phyloP scores from a whole-genome alignment of 2,888 invertebrate genomes.

The Tiphia femorata region DNA sequence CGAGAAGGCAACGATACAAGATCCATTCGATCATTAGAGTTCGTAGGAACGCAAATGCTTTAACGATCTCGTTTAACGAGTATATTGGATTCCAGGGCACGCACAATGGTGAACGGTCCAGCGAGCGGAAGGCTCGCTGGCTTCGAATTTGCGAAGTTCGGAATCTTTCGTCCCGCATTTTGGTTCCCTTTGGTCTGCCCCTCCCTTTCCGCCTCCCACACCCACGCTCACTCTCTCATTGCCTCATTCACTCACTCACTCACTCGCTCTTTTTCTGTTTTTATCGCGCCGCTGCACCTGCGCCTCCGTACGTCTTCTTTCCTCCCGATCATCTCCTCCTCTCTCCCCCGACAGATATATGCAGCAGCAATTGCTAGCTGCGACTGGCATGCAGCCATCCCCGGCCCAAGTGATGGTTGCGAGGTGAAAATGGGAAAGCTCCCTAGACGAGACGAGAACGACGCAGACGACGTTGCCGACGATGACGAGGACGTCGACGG shows the following conservation, averaged over 20 bases:
- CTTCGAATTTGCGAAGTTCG: constrained; percentile 26
- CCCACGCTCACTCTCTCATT: not conserved
- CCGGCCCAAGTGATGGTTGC: constrained; percentile 10
- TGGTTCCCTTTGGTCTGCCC: not conserved
- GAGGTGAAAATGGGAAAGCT: constrained; percentile 58
- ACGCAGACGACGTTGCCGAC: constrained; percentile 9
- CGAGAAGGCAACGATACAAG: no score
- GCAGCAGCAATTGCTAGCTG: constrained; percentile 50
- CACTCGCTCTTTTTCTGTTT: constrained; percentile 2
- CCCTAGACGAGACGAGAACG: constrained; percentile 14
- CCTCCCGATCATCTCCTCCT: constrained; percentile 14
- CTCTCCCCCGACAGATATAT: constrained; percentile 24
- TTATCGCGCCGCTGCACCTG: constrained; percentile 28
- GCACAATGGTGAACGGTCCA: no score
- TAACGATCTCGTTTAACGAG: no score
- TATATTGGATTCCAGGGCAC: no score
- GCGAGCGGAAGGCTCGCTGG: no score
- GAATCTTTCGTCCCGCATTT: constrained; percentile 5
- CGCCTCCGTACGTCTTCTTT: constrained; percentile 8
- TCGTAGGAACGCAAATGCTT: no score
- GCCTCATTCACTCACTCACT: no score
- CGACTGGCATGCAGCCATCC: constrained; percentile 60
- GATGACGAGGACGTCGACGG: constrained; percentile 2
- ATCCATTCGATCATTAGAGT: no score
- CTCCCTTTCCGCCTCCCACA: not conserved